Evolutionary conservation across 2,113 vertebrate genomes (phyloP).

Genomic region (Neogale vison): DNA sequence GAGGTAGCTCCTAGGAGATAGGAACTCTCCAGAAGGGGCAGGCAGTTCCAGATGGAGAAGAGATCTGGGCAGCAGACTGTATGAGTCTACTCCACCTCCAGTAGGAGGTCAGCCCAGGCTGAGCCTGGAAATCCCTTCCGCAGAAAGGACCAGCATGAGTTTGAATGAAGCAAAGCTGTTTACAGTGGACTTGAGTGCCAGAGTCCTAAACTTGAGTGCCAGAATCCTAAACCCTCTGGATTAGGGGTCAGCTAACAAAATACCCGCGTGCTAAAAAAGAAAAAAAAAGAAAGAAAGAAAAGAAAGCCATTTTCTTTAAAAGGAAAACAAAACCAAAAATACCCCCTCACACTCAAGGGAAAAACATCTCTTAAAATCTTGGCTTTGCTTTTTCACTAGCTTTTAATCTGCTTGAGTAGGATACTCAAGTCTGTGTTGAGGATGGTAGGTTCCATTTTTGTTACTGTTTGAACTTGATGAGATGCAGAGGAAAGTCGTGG

Average conservation of each 20-base stretch:
- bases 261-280: not conserved
- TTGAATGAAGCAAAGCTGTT: not conserved
- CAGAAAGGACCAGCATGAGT: not conserved
- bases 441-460: not conserved
- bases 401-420: not conserved
- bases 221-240: not conserved
- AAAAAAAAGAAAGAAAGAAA: not conserved
- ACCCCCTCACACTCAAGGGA: not conserved
- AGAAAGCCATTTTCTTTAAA: not conserved
- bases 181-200: not conserved
- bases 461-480: not conserved
- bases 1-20: not conserved
- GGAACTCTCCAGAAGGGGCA: not conserved
- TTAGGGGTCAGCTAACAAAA: not conserved
- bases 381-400: not conserved
- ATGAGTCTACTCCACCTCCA: not conserved
- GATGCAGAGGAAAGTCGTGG: not conserved
- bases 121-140: not conserved
- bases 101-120: not conserved
- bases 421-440: not conserved
- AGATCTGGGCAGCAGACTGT: not conserved
- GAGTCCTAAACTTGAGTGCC: too few species aligned
- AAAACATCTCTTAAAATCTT: not conserved
- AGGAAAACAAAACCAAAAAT: not conserved
- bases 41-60: not conserved